Evolutionary conservation across 2,888 invertebrate species (phyloP), one percentile per base, ranked within the genome.

Genomic region (Oscheius sp.): DNA sequence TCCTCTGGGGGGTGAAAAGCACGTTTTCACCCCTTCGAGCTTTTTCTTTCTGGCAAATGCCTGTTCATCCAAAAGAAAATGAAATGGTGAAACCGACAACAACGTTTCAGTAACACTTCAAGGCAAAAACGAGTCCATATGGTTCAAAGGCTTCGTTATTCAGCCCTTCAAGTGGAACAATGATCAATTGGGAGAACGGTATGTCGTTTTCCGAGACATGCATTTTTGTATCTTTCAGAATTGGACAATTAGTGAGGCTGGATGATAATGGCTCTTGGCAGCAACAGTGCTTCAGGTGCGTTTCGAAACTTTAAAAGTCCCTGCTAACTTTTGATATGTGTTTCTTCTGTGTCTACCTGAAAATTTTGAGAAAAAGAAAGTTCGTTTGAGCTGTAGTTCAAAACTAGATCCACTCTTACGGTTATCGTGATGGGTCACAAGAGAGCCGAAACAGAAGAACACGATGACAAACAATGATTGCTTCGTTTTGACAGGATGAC

Each of bases 211-310:
- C 21, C 21, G 21, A 21, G 21, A 21, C 21, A 21, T 0, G 21
- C 21, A 21, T 21, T 21, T 21, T 21, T 21, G 21, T 21, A 21
- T 21, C 21, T 55, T 70, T 29, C 21, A 86, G 88, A 81, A 83
- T 86, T 53, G 88, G 88, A 2, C 85, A 86, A 57, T 81, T 88
- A 33, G 80, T 88, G n/a, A 71, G 86, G 37, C 75, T 88, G 7
- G 88, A 88, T 74, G 88, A 86, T 75, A 87, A 87, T 73, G 87
- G 87, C 42, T 84, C 84, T 13, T 87, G 87, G 87, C 86, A 84
- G 73, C 84, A 85, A 53, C 87, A 87, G 66, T 88, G 88, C 70
- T 88, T 88, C 79, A 78, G 84, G 73, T 81, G 66, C 1, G 58
- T 32, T 7, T 7, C 7, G 42, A 0, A 5, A 5, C 7, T 5